Conservation (phyloP, 2,888 invertebrate genomes). For the Campopleginae sp. region DNA sequence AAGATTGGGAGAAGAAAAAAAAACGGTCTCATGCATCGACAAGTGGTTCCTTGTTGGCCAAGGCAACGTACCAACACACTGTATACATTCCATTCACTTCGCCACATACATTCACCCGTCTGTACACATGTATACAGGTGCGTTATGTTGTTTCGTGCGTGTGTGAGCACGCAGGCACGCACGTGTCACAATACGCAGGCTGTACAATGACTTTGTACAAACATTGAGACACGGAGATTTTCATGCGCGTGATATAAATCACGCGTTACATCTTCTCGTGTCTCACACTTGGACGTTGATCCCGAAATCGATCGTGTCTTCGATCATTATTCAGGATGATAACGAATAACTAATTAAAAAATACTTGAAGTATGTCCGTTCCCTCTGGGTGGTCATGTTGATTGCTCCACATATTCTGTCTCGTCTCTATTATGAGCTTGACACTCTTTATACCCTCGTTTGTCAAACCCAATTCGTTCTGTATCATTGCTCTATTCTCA, state of each 20-base stretch:
- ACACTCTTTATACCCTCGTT: conserved; percentile 51
- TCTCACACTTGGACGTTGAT: conserved; percentile 38
- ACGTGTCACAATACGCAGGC: neutral
- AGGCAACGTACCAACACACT: conserved; percentile 52
- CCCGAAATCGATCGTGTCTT: conserved; percentile 17
- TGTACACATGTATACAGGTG: neutral
- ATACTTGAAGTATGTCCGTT: neutral
- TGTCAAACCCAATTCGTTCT: conserved; percentile 38
- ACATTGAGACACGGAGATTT: neutral
- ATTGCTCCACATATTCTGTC: conserved; percentile 1
- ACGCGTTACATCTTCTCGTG: conserved; percentile 32
- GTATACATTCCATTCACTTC: conserved; percentile 57
- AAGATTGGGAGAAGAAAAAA: conserved; percentile 41
- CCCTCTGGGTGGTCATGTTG: neutral
- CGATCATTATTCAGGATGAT: conserved; percentile 28
- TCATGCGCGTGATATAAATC: neutral
- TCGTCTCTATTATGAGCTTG: conserved; percentile 43
- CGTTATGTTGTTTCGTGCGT: neutral
- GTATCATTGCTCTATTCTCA: conserved; percentile 30
- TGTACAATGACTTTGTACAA: conserved; percentile 8
- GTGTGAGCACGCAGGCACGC: conserved; percentile 14
- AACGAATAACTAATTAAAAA: neutral
- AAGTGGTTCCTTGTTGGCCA: conserved; percentile 66
- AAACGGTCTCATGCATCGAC: conserved; percentile 61
- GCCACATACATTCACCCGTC: neutral